phyloP scores from a whole-genome alignment of 1,140 invertebrate genomes.

The Sarcophaga peregrina region DNA sequence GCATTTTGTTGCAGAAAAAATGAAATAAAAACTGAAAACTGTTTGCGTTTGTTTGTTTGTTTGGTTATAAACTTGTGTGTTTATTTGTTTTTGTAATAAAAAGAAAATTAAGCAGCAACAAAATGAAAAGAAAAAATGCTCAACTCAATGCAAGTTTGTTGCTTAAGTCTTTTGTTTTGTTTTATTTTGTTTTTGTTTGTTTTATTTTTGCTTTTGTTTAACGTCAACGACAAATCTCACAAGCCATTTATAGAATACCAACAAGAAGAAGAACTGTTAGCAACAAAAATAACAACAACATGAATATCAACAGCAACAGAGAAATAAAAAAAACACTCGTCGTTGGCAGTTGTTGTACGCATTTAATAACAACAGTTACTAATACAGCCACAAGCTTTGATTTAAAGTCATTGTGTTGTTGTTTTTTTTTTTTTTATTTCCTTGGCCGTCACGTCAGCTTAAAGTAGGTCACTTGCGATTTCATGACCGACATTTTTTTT shows the following conservation, averaged over 20 bases:
- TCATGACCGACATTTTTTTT: constrained; percentile 37
- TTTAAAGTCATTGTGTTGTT: neutral
- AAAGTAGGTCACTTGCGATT: constrained; percentile 42
- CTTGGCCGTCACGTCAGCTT: constrained; percentile 36
- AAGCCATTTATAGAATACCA: constrained; percentile 14
- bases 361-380: neutral
- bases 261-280: neutral
- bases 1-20: neutral
- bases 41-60: neutral
- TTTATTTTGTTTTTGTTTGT: neutral
- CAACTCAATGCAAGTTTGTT: constrained; percentile 36
- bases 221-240: neutral
- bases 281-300: too few species aligned
- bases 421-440: constrained; percentile 19
- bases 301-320: too few species aligned
- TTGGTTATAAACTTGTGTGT: neutral
- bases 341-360: neutral
- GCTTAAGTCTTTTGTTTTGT: constrained; percentile 45
- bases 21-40: neutral
- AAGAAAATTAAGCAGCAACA: neutral
- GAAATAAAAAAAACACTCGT: neutral
- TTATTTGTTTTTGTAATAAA: neutral
- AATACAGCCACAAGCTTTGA: neutral
- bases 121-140: neutral
- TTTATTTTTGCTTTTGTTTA: neutral